phyloP scores from a whole-genome alignment of 1,140 invertebrate species.

The Pentalonia nigronervosa region DNA sequence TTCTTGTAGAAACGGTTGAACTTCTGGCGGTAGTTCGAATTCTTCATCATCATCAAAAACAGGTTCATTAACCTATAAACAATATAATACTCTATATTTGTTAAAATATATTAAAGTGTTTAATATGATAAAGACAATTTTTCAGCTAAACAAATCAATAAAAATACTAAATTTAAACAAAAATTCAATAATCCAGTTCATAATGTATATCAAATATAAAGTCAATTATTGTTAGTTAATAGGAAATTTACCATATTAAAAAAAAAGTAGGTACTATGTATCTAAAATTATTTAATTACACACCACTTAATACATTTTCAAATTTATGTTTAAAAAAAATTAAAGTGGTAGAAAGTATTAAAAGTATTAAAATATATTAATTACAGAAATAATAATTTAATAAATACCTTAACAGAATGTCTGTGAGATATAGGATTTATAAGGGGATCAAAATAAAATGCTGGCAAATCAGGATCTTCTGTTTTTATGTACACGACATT shows the following conservation, averaged over 20 bases:
- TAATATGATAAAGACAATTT: not conserved
- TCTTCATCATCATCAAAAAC: constrained; percentile 94
- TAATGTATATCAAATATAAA: not conserved
- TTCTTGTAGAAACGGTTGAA: constrained; percentile 92
- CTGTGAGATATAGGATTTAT: constrained; percentile 99
- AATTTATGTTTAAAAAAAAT: not conserved
- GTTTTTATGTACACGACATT: constrained; percentile 99
- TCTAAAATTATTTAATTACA: not conserved
- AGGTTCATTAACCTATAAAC: constrained; percentile 76
- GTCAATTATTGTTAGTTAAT: not conserved
- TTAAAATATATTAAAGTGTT: not conserved
- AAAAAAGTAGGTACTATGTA: not conserved
- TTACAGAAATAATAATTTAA: not conserved
- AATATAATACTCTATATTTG: constrained; percentile 40
- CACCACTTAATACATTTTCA: not conserved
- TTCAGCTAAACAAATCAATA: not conserved
- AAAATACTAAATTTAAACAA: not conserved
- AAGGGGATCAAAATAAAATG: constrained; percentile 99
- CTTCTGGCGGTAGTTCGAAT: constrained; percentile 88
- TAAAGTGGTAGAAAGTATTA: not conserved
- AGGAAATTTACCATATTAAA: not conserved
- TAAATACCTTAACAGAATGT: constrained; percentile 78
- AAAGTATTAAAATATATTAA: too few relatives aligned
- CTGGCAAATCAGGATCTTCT: constrained; percentile 99
- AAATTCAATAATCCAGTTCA: too few relatives aligned